These are phyloP conservation scores for Falcunculus frontatus DNA, from an alignment of 2,113 vertebrate genomes.

Conservation along the genomic window DNA sequence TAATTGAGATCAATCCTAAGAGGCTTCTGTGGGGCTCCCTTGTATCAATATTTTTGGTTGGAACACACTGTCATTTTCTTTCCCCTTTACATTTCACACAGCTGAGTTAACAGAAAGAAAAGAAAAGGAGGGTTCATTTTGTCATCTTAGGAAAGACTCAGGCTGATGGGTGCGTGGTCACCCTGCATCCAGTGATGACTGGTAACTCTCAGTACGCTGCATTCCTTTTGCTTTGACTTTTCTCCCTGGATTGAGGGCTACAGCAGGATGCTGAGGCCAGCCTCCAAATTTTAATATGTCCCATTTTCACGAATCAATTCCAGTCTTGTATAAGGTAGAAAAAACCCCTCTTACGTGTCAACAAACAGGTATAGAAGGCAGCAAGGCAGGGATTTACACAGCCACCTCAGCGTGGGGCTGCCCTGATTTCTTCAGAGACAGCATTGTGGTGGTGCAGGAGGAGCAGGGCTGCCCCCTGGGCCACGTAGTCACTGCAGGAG, in stretches of 20 bases:
- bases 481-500: not conserved
- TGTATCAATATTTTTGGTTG: not conserved
- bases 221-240: not conserved
- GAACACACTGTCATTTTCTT: not conserved
- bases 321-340: not conserved
- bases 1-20: not conserved
- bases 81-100: not conserved
- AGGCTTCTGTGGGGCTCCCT: not conserved
- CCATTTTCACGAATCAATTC: not conserved
- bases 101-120: not conserved
- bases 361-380: not conserved
- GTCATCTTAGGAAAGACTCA: not conserved
- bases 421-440: not conserved
- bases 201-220: not conserved
- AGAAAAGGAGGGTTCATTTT: not conserved
- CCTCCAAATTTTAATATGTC: not conserved
- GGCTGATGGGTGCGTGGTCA: not conserved
- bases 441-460: not conserved
- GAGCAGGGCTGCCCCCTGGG: not conserved
- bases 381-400: not conserved
- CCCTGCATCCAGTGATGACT: fast-evolving
- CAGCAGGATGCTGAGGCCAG: not conserved
- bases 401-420: not conserved
- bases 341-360: not conserved
- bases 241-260: not conserved